phyloP scores from a whole-genome alignment of 2,113 vertebrate species.

The Synodontis membranacea region DNA sequence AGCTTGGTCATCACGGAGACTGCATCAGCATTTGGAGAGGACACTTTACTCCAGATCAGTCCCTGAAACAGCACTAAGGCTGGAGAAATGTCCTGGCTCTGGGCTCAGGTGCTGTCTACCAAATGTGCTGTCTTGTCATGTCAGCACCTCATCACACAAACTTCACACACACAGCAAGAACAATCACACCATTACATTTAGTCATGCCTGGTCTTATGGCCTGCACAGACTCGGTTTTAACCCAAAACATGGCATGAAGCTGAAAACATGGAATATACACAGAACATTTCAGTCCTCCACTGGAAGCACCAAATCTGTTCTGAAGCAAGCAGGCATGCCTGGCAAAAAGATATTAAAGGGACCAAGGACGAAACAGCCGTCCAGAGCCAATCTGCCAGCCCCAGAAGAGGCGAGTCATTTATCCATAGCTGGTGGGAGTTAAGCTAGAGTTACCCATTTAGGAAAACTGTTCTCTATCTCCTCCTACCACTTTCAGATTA shows the following conservation, averaged over 20 bases:
- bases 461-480: background rate
- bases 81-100: background rate
- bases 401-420: conserved; percentile 62
- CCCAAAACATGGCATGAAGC: background rate
- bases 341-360: conserved; percentile 85
- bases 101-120: conserved; percentile 4
- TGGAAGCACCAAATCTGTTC: conserved; percentile 63
- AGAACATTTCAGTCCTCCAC: conserved; percentile 66
- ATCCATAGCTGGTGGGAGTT: background rate
- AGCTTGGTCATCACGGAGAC: conserved; percentile 47
- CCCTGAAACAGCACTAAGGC: conserved; percentile 7
- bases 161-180: conserved; percentile 13
- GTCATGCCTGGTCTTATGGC: background rate
- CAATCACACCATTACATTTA: background rate
- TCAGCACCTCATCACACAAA: background rate
- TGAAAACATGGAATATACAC: conserved; percentile 40
- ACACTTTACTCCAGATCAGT: conserved; percentile 43
- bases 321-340: conserved; percentile 69
- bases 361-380: conserved; percentile 92
- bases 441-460: background rate
- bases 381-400: conserved; percentile 83
- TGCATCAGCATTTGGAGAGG: conserved; percentile 37
- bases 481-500: background rate
- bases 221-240: conserved; percentile 2
- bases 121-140: background rate